Evolutionary conservation across 2,113 vertebrate genomes (phyloP).

Genomic region (Silurus asotus): DNA sequence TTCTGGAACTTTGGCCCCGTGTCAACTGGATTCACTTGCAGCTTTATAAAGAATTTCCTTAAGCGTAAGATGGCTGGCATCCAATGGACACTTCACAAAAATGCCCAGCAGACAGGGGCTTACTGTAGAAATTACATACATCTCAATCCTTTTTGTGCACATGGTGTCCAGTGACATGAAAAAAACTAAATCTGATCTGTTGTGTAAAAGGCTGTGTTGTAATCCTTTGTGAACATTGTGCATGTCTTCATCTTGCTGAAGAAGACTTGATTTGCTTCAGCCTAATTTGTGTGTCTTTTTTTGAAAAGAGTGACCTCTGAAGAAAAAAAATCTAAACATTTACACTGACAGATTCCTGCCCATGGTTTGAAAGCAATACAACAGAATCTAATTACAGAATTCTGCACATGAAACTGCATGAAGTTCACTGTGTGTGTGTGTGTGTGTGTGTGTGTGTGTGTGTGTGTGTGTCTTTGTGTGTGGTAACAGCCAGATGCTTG

Average conservation of each 20-base stretch:
- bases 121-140: not conserved
- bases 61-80: not conserved
- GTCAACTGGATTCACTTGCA: not conserved
- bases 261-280: constrained; percentile 33
- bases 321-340: constrained; percentile 32
- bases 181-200: not conserved
- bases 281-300: constrained; percentile 55
- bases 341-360: constrained; percentile 52
- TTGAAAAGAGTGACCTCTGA: constrained; percentile 53
- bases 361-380: constrained; percentile 43
- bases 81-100: not conserved
- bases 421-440: constrained; percentile 25
- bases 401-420: not conserved
- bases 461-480: not conserved
- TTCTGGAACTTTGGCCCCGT: constrained; percentile 21
- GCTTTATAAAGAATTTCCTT: not conserved
- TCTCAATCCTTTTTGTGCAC: not conserved
- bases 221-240: not conserved
- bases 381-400: constrained; percentile 53
- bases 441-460: constrained; percentile 20
- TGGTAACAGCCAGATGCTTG: constrained; percentile 5
- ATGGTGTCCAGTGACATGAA: not conserved
- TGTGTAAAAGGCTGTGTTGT: not conserved
- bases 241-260: constrained; percentile 15
- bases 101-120: not conserved